Base-by-base conservation (phyloP, 37 sponge, comb jelly and placozoan species). In the Tethya wilhelma region DNA sequence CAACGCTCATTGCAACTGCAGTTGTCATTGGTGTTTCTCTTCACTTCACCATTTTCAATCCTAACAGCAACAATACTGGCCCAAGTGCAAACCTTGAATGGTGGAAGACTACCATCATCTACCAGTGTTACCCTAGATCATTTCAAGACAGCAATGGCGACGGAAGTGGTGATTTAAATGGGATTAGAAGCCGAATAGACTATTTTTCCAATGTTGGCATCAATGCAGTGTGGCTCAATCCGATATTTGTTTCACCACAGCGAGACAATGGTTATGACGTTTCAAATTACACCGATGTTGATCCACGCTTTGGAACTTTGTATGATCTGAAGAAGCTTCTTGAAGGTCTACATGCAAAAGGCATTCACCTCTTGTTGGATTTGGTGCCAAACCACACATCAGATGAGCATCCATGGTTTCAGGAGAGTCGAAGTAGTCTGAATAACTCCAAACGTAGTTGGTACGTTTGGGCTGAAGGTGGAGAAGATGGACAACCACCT, bases 371-470 rank as follows among this genome's bases (percentile, higher is more conserved):
- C 4, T 36, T 95, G 1, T 25, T 95, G 84, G 96, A 95, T 56
- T 89, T 95, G 67, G 93, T 95, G 4, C 96, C 96, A 43, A 95
- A 95, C 45, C 96, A 95, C 72, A 89, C 93, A 0, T 95, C 96
- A 12, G 87, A 91, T 26, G 44, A 89, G 53, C 96, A 95, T 38
- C 79, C 89, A 0, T 95, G 96, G 96, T 95, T 95, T 55, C 62
- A 64, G 20, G 93, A 92, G 75, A 92, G 96, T 63, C 40, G 77
- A 1, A 65, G 53, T 26, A 89, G 72, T 44, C 26, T 20, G 11
- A 76, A 29, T 59, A 91, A 71, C 55, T 40, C 89, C 19, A 92
- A 92, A 62, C 65, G 90, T 34, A 80, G 89, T 69, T 92, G 93
- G 90, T 95, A 95, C 67, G 59, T 95, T 9, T 95, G 96, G 96